Base-by-base conservation (phyloP, 2,888 invertebrate genomes). In the Nomada fucata region DNA sequence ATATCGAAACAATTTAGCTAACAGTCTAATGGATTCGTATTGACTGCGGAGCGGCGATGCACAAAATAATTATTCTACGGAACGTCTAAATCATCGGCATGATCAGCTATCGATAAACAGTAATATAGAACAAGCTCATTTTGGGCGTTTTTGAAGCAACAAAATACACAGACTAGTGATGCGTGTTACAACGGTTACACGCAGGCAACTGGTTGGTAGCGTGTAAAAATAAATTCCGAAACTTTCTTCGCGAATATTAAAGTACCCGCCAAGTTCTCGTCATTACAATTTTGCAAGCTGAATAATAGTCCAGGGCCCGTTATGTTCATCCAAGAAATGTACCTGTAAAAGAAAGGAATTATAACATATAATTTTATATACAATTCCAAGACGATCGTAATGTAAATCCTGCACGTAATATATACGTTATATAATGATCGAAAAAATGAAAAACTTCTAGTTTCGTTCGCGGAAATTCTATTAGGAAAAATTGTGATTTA, bases 261-360 rank as follows among this genome's bases (percentile, higher is more conserved):
- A 71, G 61, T 75, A 63, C 52, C 63, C 29, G 26, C 50, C 60
- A 52, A 74, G 86, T 86, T 84, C 82, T 85, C 85, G 88, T 90
- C 89, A 91, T 91, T 91, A 90, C 89, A 89, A 89, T 87, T 91
- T 92, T 92, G 90, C 90, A 91, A 88, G 83, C 88, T 53, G 86
- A 82, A 89, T 87, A 89, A 90, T 88, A 86, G 86, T 87, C 36
- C 89, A 88, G 88, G 88, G 87, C 89, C 88, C 87, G 90, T 90
- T 53, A 64, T 44, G 44, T 80, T 71, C 70, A 80, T 75, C 71
- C 74, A 61, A 53, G 18, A 50, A 13, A 11, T 44, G 52, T 47
- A 55, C 63, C 50, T 71, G 50, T 36, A 55, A 36, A 7, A 36
- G 7, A 5, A 36, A 7, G 7, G 36, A 36, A 7, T 36, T 36